A percentile compares a stretch with the other conserved stretches of the same genome.
These are phyloP conservation scores for Gulo gulo DNA, from an alignment of 2,113 vertebrate species.

Conservation along the genomic window DNA sequence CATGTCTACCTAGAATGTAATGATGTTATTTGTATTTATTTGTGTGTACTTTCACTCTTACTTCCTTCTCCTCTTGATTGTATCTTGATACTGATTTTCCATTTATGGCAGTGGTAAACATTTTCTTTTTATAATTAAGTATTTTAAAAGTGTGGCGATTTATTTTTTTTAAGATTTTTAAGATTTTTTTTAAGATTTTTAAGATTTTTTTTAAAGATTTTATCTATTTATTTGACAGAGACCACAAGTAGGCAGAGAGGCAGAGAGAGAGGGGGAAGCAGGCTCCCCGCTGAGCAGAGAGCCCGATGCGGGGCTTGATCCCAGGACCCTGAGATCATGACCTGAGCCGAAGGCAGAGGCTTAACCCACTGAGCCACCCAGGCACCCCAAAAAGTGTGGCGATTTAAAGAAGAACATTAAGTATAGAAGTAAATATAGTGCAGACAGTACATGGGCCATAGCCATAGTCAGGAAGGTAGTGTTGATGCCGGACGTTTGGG, in stretches of 20 bases:
- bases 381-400: background rate
- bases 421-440: background rate
- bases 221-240: no score
- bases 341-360: no score
- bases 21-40: background rate
- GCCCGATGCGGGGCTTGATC: no score
- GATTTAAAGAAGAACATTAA: background rate
- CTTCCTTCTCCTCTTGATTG: background rate
- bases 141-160: background rate
- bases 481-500: background rate
- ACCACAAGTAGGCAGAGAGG: no score
- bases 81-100: background rate
- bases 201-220: no score
- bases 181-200: no score
- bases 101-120: background rate
- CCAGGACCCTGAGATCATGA: no score
- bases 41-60: background rate
- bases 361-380: no score
- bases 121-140: constrained; percentile 2
- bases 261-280: no score
- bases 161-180: no score
- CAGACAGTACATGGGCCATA: background rate
- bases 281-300: no score
- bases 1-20: background rate
- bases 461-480: background rate